These are phyloP conservation scores for Aegithalos caudatus DNA, from an alignment of 2,113 vertebrate genomes.

Conservation along the genomic window DNA sequence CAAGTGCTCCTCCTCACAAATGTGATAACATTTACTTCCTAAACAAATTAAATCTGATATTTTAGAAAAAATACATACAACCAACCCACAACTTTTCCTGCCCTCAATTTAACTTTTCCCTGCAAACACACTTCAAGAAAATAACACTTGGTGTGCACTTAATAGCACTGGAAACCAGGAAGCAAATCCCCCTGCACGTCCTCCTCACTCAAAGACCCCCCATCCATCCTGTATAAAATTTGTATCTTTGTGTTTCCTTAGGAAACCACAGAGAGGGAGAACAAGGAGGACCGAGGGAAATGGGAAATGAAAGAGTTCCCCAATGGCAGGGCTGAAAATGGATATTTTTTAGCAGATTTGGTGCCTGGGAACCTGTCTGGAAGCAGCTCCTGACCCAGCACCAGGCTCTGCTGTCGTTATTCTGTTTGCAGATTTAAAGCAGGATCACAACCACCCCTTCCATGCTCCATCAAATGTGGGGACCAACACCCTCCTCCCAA, in stretches of 20 bases:
- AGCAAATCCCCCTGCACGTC: background rate
- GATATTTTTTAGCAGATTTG: background rate
- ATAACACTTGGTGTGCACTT: background rate
- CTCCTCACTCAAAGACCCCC: background rate
- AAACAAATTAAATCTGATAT: conserved; percentile 32
- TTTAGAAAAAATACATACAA: background rate
- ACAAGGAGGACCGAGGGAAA: background rate
- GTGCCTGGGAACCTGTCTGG: fast-evolving
- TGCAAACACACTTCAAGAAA: background rate
- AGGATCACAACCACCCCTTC: background rate
- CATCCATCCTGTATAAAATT: background rate
- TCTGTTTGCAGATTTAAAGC: background rate
- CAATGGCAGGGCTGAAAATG: fast-evolving
- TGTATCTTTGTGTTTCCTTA: background rate
- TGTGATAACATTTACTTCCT: background rate
- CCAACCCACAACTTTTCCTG: background rate
- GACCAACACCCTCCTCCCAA: fast-evolving
- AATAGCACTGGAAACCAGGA: background rate
- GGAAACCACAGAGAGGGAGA: background rate
- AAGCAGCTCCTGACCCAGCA: background rate
- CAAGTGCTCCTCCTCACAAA: background rate
- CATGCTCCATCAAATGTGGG: fast-evolving
- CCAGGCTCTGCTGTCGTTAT: fast-evolving
- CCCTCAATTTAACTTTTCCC: background rate
- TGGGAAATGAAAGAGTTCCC: background rate